Conservation (phyloP, 1,140 invertebrate species). For the Cydia strobilella region DNA sequence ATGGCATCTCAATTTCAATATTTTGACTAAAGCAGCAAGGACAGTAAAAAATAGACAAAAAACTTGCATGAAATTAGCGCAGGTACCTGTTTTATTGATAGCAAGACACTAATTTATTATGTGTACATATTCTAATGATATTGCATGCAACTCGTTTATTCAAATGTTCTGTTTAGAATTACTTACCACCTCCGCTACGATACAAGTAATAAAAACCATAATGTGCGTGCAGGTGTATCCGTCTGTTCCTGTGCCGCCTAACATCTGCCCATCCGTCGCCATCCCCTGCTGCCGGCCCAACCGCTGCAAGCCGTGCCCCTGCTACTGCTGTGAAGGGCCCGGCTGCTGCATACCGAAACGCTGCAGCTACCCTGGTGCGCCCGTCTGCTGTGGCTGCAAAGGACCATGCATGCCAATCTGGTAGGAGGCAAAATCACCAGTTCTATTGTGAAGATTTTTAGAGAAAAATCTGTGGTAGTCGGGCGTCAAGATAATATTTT, state of each 20-base stretch:
- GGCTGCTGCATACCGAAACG: conserved; percentile 58
- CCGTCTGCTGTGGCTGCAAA: conserved; percentile 59
- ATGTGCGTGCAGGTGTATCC: not conserved
- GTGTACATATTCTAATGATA: no score
- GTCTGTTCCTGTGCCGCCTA: conserved; percentile 35
- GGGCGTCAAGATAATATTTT: not conserved
- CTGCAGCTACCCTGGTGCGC: conserved; percentile 68
- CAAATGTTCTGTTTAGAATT: not conserved
- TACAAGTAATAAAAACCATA: not conserved
- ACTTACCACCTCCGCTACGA: conserved; percentile 50
- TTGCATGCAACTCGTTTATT: not conserved
- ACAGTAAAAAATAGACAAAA: no score
- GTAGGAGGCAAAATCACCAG: conserved; percentile 41
- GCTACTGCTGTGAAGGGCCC: conserved; percentile 66
- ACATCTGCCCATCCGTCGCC: conserved; percentile 56
- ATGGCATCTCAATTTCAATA: no score
- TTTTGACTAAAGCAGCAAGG: no score
- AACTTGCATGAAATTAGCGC: no score
- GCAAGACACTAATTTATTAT: no score
- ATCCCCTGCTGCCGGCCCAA: conserved; percentile 63
- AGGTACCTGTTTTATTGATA: no score
- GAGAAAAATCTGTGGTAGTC: not conserved
- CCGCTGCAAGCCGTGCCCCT: conserved; percentile 65
- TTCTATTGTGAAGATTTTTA: not conserved
- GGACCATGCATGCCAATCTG: conserved; percentile 73